Evolutionary conservation across 1,140 invertebrate genomes (phyloP).

Genomic region (Drosophila saltans): DNA sequence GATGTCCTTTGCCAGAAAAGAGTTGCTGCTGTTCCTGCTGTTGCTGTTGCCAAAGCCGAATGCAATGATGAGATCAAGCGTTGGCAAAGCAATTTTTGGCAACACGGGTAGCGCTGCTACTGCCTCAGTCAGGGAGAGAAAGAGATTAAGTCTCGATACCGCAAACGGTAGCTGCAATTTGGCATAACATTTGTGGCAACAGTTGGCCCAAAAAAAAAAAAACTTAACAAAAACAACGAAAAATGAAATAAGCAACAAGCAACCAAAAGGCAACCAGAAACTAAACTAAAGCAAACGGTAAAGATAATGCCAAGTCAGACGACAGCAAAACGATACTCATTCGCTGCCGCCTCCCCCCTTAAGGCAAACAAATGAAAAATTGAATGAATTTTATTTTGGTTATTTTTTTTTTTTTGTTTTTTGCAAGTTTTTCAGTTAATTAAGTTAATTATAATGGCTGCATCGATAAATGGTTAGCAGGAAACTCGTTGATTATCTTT

Average conservation of each 20-base stretch:
- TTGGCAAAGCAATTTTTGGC: constrained; percentile 71
- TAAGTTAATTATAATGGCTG: constrained; percentile 37
- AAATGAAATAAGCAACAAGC: not conserved
- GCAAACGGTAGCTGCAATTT: constrained; percentile 75
- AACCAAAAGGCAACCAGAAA: not conserved
- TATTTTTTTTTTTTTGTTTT: not conserved
- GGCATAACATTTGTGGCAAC: constrained; percentile 66
- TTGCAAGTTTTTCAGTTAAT: constrained; percentile 24
- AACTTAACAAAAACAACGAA: constrained; percentile 1
- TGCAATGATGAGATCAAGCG: constrained; percentile 57
- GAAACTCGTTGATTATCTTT: constrained; percentile 1
- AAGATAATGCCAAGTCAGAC: constrained; percentile 27
- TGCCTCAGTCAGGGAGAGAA: constrained; percentile 24
- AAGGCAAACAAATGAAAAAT: constrained; percentile 20
- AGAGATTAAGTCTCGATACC: constrained; percentile 64
- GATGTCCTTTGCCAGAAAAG: constrained; percentile 66
- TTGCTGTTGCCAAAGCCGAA: constrained; percentile 14
- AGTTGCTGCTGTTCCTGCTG: constrained; percentile 40
- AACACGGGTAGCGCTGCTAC: constrained; percentile 60
- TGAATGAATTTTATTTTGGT: not conserved
- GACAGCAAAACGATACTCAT: not conserved
- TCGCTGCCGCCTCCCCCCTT: not conserved
- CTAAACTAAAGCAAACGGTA: constrained; percentile 24
- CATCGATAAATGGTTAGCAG: constrained; percentile 3
- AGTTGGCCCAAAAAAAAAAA: constrained; percentile 24